Evolutionary conservation across 2,113 vertebrate genomes (phyloP).

Genomic region (Oncorhynchus tshawytscha): DNA sequence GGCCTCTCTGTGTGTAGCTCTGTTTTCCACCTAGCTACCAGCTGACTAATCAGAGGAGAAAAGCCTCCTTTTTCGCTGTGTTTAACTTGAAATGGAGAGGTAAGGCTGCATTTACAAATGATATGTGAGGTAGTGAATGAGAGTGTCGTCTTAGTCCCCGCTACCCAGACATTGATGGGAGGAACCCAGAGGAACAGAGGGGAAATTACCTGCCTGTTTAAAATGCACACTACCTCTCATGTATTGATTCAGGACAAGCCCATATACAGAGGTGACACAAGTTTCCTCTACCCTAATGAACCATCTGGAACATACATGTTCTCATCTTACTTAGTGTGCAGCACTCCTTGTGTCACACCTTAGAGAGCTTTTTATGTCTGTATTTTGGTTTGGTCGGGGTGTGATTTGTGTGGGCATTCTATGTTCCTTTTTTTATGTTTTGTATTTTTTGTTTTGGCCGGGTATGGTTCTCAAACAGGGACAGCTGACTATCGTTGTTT

Average conservation of each 20-base stretch:
- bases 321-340: not conserved
- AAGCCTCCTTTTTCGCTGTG: conserved; percentile 12
- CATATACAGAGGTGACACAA: conserved; percentile 11
- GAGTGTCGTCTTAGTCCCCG: not conserved
- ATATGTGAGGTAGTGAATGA: not conserved
- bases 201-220: conserved; percentile 16
- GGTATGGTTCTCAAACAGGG: too few species aligned
- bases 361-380: too few species aligned
- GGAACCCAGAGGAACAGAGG: too few species aligned
- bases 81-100: conserved; percentile 1
- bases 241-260: conserved; percentile 25
- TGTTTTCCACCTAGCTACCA: conserved; percentile 27
- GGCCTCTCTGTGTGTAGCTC: not conserved
- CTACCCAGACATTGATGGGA: too few species aligned
- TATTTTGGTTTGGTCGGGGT: too few species aligned
- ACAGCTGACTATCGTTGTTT: too few species aligned
- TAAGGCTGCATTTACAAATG: not conserved
- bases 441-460: too few species aligned
- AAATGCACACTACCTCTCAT: conserved; percentile 28
- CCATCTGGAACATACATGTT: conserved; percentile 24
- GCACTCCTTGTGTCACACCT: not conserved
- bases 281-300: conserved; percentile 30
- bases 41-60: conserved; percentile 43
- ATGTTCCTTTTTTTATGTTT: too few species aligned
- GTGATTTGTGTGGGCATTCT: too few species aligned